phyloP scores from a whole-genome alignment of 2,113 vertebrate genomes.

The Ornithorhynchus anatinus region DNA sequence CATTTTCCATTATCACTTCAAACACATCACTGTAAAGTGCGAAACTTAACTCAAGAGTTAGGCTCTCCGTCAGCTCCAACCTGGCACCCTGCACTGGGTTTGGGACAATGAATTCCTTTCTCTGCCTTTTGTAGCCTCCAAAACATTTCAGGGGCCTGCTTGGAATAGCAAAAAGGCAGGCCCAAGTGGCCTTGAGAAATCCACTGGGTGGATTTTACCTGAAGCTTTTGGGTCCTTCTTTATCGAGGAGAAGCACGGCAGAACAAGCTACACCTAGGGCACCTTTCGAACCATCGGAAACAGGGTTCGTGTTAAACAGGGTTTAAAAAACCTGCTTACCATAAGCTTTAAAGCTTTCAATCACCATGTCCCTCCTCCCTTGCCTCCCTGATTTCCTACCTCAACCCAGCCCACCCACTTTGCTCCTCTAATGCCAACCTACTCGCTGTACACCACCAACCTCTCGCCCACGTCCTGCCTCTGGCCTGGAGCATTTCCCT shows the following conservation, averaged over 20 bases:
- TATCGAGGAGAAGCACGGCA: not conserved
- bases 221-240: not conserved
- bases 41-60: conserved; percentile 61
- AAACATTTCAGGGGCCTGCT: not conserved
- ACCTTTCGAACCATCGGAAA: conserved; percentile 13
- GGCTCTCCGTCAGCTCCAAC: conserved; percentile 16
- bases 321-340: conserved; percentile 13
- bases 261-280: not conserved
- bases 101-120: conserved; percentile 49
- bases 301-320: not conserved
- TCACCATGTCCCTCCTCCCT: too few species aligned
- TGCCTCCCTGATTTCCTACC: too few species aligned
- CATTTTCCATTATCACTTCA: conserved; percentile 66
- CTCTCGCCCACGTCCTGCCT: too few species aligned
- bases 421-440: too few species aligned
- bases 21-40: conserved; percentile 56
- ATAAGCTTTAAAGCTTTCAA: too few species aligned
- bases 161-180: not conserved
- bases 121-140: not conserved
- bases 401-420: too few species aligned
- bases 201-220: not conserved
- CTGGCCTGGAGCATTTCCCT: too few species aligned
- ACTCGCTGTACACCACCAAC: too few species aligned
- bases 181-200: not conserved
- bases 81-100: conserved; percentile 36